Evolutionary conservation across 2,797 vertebrate genomes (phyloP), one percentile per base, ranked within the genome.

Genomic region (Anas flavirostris): DNA sequence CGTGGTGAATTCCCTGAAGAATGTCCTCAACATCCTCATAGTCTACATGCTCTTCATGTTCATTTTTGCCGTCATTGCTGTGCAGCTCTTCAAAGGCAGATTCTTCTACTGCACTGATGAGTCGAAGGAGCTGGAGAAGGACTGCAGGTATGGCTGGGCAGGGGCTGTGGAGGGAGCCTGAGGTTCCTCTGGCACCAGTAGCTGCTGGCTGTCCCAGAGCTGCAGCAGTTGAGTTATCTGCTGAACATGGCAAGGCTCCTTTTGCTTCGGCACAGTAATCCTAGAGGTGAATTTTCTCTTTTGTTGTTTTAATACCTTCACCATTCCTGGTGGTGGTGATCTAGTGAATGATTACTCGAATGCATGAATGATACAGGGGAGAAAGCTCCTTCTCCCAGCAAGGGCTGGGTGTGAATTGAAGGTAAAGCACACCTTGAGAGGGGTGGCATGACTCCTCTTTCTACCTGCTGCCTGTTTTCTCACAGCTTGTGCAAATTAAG

Each of bases 21-120:
- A 99, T 2, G 99, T 99, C 35, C 98, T 99, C 97, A 99, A 99
- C 95, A 99, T 99, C 97, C 98, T 99, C 88, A 99, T 99, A 1
- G 99, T 99, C 79, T 99, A 99, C 97, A 98, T 99, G 97, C 99
- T 99, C 92, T 99, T 99, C 98, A 99, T 99, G 99, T 99, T 99
- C 98, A 99, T 99, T 96, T 99, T 99, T n/a, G 99, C 99, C 0
- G 99, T 99, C 96, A 99, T 99, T 25, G 99, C 99, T 0, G 99
- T 99, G 84, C 99, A 99, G 96, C 99, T 99, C 88, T 99, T 99
- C 98, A 99, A 99, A 96, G 99, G 99, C 29, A 99, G 99, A 81
- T 99, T 99, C 93, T 99, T 99, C 97, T 99, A 99, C 97, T 99
- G 99, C 98, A 99, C 99, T 0, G 99, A 99, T 2, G 99, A 99